These are phyloP conservation scores for Drosophila biarmipes DNA, from an alignment of 1,140 invertebrate species.

Conservation along the genomic window DNA sequence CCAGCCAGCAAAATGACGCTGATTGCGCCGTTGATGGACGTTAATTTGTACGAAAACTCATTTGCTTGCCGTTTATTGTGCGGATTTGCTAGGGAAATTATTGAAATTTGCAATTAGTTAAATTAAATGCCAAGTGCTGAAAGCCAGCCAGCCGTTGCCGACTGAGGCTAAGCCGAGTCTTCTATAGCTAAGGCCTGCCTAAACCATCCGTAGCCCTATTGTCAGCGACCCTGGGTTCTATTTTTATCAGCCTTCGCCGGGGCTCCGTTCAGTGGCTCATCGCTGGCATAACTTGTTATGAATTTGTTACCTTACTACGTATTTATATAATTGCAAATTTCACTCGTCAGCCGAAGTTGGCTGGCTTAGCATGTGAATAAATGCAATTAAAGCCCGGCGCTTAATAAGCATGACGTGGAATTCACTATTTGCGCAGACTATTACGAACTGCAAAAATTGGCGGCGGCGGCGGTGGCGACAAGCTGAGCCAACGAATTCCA, in stretches of 20 bases:
- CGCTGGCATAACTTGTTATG: constrained; percentile 35
- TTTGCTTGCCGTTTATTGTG: constrained; percentile 63
- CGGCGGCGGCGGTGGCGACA: not conserved
- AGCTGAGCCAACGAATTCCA: constrained; percentile 8
- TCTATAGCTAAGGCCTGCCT: too few species aligned
- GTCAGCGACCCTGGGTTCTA: constrained; percentile 58
- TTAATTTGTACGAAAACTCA: constrained; percentile 47
- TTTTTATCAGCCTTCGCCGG: constrained; percentile 43
- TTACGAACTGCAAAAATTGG: constrained; percentile 3
- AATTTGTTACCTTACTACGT: constrained; percentile 45
- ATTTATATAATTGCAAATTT: constrained; percentile 80
- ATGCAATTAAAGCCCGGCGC: constrained; percentile 67
- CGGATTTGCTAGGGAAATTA: constrained; percentile 58
- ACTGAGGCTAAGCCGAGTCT: constrained; percentile 12
- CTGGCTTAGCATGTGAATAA: constrained; percentile 47
- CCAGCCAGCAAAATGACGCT: constrained; percentile 30
- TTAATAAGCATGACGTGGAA: constrained; percentile 64
- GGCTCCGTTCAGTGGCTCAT: constrained; percentile 7
- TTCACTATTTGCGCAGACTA: constrained; percentile 50
- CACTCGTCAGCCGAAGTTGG: constrained; percentile 52
- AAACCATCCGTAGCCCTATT: constrained; percentile 13
- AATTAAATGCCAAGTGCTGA: constrained; percentile 57
- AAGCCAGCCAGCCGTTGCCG: constrained; percentile 44
- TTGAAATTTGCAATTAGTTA: constrained; percentile 75
- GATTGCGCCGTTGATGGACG: constrained; percentile 30